Evolutionary conservation across 1,140 invertebrate species (phyloP).

Genomic region (Trichomalopsis sarcophagae): DNA sequence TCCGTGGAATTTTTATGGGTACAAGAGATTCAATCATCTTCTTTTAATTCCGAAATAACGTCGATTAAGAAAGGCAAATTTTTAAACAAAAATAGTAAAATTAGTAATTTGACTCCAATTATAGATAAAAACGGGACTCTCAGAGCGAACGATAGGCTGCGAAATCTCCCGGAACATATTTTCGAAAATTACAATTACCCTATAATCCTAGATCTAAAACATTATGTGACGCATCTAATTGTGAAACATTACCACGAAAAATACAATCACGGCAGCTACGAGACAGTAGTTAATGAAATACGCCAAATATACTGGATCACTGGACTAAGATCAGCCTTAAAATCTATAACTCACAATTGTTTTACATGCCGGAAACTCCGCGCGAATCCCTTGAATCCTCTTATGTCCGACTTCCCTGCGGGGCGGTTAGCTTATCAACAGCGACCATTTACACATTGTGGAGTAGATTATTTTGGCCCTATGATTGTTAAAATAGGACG

Average conservation of each 20-base stretch:
- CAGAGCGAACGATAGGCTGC: background rate
- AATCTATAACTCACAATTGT: background rate
- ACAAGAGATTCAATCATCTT: background rate
- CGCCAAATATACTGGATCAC: conserved; percentile 57
- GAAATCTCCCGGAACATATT: background rate
- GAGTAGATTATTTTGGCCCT: conserved; percentile 46
- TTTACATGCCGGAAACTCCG: background rate
- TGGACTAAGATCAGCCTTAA: conserved; percentile 41
- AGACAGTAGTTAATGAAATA: conserved; percentile 52
- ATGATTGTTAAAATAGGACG: conserved; percentile 57
- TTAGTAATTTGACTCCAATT: background rate
- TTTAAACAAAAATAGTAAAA: background rate
- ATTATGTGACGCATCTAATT: conserved; percentile 31
- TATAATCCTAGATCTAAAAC: conserved; percentile 36
- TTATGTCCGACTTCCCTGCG: conserved; percentile 40
- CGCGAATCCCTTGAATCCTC: background rate
- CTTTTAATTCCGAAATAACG: background rate
- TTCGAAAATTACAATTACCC: background rate
- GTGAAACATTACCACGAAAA: conserved; percentile 51
- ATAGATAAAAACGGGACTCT: background rate
- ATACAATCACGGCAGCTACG: conserved; percentile 46
- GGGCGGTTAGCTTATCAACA: conserved; percentile 40
- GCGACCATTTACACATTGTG: conserved; percentile 57
- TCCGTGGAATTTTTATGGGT: background rate
- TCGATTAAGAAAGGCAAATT: background rate